Base-by-base conservation (phyloP, 2,113 vertebrate genomes). In the Zootoca vivipara region DNA sequence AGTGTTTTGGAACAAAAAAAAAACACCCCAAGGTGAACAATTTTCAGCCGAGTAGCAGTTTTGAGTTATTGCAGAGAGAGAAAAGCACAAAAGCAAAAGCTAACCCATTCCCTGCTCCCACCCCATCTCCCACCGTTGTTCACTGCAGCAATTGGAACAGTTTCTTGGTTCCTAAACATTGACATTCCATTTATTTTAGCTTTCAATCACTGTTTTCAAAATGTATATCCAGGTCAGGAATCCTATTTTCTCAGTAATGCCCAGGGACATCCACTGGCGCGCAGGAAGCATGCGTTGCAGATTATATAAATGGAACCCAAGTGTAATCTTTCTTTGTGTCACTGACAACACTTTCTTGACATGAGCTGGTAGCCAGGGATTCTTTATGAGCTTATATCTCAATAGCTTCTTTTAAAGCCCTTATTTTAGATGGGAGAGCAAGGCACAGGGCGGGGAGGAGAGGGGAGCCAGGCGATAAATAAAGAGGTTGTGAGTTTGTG, bases 201-300 rank as follows among this genome's bases (percentile, higher is more conserved):
- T 92, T 90, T 96, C 93, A 80, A 20, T 95, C 93, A 90, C 89
- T 52, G 64, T 95, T 92, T 89, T 28, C 88, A 69, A 90, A 85
- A 89, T 9, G 90, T 65, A 62, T 89, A 28, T 35, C 79, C 81
- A 87, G 94, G 94, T 87, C 91, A 86, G 28, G 80, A 90, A 77
- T 89, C 72, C 89, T 91, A 78, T 79, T 95, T 91, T 91, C 91
- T 89, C 83, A 26, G 90, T 78, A 73, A 86, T 40, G 91, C 82
- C 87, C 84, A 42, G 90, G 93, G 94, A 89, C 89, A 1, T 69
- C 18, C 79, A 82, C 35, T 38, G 86, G 78, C 85, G 87, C 64
- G 84, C 83, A 0, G 0, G 91, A 86, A 90, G 87, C 7, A 0
- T 1, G 30, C 0, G 0, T 30, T 92, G 78, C 88, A 58, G 94